phyloP scores from a whole-genome alignment of 1,140 invertebrate genomes.

The Teleogryllus occipitalis region DNA sequence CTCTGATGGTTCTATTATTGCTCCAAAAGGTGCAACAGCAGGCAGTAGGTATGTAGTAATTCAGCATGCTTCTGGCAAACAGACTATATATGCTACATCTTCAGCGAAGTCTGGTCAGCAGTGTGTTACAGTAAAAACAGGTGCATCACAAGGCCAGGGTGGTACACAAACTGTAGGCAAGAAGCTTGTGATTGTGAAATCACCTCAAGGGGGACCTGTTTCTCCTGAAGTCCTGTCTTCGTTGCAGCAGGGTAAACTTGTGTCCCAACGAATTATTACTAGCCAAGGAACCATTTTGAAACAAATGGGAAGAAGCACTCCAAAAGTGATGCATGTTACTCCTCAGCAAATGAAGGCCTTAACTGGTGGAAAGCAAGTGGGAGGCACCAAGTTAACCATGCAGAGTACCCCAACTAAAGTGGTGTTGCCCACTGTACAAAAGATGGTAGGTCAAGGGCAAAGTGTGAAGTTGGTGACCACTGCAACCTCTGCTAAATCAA shows the following conservation, averaged over 20 bases:
- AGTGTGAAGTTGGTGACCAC: not conserved
- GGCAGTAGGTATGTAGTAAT: not conserved
- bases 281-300: conserved; percentile 22
- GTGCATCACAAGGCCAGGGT: not conserved
- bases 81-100: not conserved
- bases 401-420: conserved; percentile 15
- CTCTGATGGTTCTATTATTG: not conserved
- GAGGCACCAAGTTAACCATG: conserved; percentile 19
- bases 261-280: conserved; percentile 14
- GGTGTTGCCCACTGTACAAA: conserved; percentile 18
- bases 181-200: not conserved
- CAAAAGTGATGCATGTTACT: conserved; percentile 38
- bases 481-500: conserved; percentile 4
- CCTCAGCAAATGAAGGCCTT: conserved; percentile 38
- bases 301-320: conserved; percentile 31
- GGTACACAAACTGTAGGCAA: not conserved
- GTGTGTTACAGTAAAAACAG: not conserved
- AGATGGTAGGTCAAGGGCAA: not conserved
- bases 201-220: not conserved
- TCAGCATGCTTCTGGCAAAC: not conserved
- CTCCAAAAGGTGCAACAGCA: not conserved
- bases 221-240: not conserved
- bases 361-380: conserved; percentile 15
- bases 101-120: not conserved
- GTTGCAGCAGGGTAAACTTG: not conserved